phyloP scores from a whole-genome alignment of 2,888 invertebrate species.

The Cepaea hortensis region DNA sequence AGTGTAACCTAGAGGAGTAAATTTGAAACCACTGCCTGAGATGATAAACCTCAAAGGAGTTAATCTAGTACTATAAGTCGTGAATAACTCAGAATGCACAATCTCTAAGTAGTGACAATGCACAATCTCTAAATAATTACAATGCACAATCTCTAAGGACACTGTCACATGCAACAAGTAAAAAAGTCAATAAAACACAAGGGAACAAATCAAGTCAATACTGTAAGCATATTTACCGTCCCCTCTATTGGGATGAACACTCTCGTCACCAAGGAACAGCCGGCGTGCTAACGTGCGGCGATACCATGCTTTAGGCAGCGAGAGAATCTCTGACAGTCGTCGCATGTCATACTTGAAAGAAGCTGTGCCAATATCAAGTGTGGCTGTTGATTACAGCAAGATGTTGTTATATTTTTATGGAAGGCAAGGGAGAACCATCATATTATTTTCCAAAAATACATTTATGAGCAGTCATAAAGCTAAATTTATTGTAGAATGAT shows the following conservation, averaged over 20 bases:
- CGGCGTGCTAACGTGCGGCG: constrained; percentile 89
- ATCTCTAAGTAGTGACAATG: constrained; percentile 12
- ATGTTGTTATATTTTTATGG: not conserved
- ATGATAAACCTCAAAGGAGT: no score
- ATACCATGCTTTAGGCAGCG: constrained; percentile 99
- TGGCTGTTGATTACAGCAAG: constrained; percentile 80
- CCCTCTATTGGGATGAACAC: constrained; percentile 75
- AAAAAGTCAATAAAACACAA: not conserved
- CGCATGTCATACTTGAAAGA: constrained; percentile 99
- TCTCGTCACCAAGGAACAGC: constrained; percentile 84
- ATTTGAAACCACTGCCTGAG: no score
- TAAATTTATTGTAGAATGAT: no score
- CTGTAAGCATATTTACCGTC: constrained; percentile 59
- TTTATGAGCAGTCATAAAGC: no score
- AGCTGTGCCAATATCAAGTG: constrained; percentile 91
- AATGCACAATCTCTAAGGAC: constrained; percentile 8
- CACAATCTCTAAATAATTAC: not conserved
- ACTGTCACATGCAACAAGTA: constrained; percentile 15
- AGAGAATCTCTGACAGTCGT: constrained; percentile 94
- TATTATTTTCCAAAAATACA: no score
- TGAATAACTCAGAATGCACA: not conserved
- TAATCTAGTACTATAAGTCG: no score
- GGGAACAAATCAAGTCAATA: not conserved
- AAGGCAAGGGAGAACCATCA: no score
- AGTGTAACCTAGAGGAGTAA: no score